A percentile compares a stretch with the other conserved stretches of the same genome.
These are phyloP conservation scores for Pocillopora damicornis DNA, from an alignment of 64 coral and sea anemone species.

Conservation along the genomic window DNA sequence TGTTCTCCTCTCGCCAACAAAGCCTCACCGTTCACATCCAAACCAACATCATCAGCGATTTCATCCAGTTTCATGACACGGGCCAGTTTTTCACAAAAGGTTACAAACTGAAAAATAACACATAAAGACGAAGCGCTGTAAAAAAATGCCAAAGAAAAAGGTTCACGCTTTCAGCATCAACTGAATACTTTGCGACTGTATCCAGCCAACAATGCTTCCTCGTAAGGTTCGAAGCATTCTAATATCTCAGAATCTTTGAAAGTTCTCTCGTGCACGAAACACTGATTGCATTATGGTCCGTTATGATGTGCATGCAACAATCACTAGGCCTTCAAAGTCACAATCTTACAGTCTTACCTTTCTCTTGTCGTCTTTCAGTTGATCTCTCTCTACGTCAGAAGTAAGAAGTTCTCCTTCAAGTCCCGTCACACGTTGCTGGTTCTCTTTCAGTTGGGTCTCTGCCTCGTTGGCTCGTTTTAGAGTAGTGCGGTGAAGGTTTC, in stretches of 20 bases:
- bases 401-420: slow-evolving; percentile 91
- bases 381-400: slow-evolving; percentile 94
- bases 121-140: not conserved
- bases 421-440: slow-evolving; percentile 66
- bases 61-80: slow-evolving; percentile 87
- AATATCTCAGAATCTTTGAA: no score
- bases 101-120: slow-evolving; percentile 60
- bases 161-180: no score
- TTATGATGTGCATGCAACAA: no score
- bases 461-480: slow-evolving; percentile 87
- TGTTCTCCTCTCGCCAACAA: slow-evolving; percentile 88
- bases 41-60: slow-evolving; percentile 88
- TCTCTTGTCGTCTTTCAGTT: slow-evolving; percentile 78
- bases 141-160: not conserved
- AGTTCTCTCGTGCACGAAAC: no score
- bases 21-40: slow-evolving; percentile 97
- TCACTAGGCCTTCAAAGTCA: not conserved
- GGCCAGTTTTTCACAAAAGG: slow-evolving; percentile 96
- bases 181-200: no score
- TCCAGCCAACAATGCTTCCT: no score
- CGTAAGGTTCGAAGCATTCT: no score
- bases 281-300: no score
- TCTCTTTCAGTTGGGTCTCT: slow-evolving; percentile 82
- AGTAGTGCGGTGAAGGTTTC: slow-evolving; percentile 83
- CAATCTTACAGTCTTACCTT: slow-evolving; percentile 56